These are phyloP conservation scores for Eremobia ochroleuca DNA, from an alignment of 2,888 invertebrate genomes.

Conservation along the genomic window DNA sequence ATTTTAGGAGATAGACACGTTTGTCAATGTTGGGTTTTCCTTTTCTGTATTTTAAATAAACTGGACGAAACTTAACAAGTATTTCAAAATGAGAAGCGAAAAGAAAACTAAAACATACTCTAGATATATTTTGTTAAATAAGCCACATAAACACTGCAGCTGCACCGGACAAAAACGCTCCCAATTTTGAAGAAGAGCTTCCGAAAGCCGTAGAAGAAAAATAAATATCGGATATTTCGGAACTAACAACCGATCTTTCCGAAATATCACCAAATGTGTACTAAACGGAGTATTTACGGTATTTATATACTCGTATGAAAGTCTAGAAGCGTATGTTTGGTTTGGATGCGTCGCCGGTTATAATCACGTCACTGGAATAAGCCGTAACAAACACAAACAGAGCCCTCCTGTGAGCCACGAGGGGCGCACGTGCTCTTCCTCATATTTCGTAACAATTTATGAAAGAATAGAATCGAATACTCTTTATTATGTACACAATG, in stretches of 20 bases:
- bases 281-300: constrained; percentile 36
- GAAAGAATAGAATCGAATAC: too few species aligned
- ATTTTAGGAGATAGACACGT: constrained; percentile 33
- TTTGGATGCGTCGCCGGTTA: constrained; percentile 76
- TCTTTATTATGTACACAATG: too few species aligned
- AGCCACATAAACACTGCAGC: not conserved
- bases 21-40: constrained; percentile 7
- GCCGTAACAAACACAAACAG: constrained; percentile 79
- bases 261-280: constrained; percentile 20
- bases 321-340: constrained; percentile 74
- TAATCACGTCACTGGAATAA: constrained; percentile 83
- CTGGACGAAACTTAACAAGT: not conserved
- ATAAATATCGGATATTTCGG: not conserved
- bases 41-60: not conserved
- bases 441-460: constrained; percentile 54
- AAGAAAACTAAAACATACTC: not conserved
- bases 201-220: not conserved
- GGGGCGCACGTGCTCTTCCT: constrained; percentile 61
- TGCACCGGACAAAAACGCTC: not conserved
- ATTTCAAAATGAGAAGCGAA: not conserved
- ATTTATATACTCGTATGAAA: constrained; percentile 50
- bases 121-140: not conserved
- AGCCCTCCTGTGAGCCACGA: constrained; percentile 61
- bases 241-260: constrained; percentile 9
- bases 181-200: constrained; percentile 4